Evolutionary conservation across 2,888 invertebrate species (phyloP).

Genomic region (Drosophila maculinotata): DNA sequence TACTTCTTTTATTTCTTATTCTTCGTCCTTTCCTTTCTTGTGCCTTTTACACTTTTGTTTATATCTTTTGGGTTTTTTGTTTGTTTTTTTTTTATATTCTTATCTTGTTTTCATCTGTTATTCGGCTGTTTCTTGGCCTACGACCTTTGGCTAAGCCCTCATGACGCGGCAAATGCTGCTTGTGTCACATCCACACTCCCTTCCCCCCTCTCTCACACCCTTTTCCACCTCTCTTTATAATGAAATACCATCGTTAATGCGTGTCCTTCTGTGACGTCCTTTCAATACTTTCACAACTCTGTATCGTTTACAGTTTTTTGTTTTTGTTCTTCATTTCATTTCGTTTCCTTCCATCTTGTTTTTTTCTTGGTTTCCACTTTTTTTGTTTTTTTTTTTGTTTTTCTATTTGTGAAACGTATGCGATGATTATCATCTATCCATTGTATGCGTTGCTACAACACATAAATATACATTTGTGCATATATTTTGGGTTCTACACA

Average conservation of each 20-base stretch:
- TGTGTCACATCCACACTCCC: conserved; percentile 23
- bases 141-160: conserved; percentile 50
- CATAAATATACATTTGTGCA: conserved; percentile 34
- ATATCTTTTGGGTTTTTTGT: conserved; percentile 28
- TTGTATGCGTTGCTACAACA: conserved; percentile 31
- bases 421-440: conserved; percentile 57
- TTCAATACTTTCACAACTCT: conserved; percentile 58
- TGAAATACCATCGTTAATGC: conserved; percentile 59
- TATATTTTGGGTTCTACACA: conserved; percentile 14
- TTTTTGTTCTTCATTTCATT: neutral
- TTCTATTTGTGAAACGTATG: conserved; percentile 46
- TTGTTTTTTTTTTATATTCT: conserved; percentile 5
- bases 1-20: conserved; percentile 5
- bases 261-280: conserved; percentile 59
- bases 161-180: conserved; percentile 51
- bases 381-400: neutral
- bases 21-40: conserved; percentile 6
- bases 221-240: conserved; percentile 37
- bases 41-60: conserved; percentile 46
- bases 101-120: conserved; percentile 38
- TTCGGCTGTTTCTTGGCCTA: conserved; percentile 49
- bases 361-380: neutral
- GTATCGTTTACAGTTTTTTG: conserved; percentile 48
- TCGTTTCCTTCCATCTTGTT: neutral
- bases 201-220: neutral